phyloP scores from a whole-genome alignment of 2,888 invertebrate genomes.

The Synergus japonicus region DNA sequence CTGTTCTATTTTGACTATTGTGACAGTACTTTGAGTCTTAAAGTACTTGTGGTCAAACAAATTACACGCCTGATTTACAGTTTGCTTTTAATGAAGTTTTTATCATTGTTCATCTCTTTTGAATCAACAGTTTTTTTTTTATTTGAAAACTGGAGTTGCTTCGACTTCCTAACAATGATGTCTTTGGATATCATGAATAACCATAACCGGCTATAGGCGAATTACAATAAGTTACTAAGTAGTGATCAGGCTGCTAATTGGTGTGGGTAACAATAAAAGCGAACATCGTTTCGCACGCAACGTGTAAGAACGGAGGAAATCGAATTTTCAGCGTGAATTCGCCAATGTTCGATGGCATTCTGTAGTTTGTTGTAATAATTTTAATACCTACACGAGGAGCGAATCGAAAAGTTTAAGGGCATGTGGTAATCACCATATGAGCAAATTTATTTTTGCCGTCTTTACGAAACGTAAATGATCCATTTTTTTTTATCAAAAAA shows the following conservation, averaged over 20 bases:
- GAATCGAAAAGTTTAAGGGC: conserved; percentile 6
- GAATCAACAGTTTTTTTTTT: neutral
- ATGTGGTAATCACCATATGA: too few relatives aligned
- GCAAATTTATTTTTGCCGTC: too few relatives aligned
- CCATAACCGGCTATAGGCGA: conserved; percentile 38
- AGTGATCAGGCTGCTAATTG: conserved; percentile 39
- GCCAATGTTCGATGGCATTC: conserved; percentile 33
- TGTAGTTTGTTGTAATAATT: conserved; percentile 32
- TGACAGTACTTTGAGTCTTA: conserved; percentile 11
- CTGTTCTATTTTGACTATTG: conserved; percentile 11
- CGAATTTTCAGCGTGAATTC: conserved; percentile 30
- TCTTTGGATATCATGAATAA: conserved; percentile 35
- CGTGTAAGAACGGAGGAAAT: conserved; percentile 17
- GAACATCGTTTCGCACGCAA: conserved; percentile 14
- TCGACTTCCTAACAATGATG: conserved; percentile 33
- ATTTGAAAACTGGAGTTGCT: conserved; percentile 29
- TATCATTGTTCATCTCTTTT: neutral
- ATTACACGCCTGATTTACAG: neutral
- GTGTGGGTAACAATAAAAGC: conserved; percentile 36
- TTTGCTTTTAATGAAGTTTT: neutral
- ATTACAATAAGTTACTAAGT: conserved; percentile 38
- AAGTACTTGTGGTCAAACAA: neutral
- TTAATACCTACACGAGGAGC: neutral
- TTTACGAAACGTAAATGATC: too few relatives aligned
- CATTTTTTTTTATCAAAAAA: too few relatives aligned